Percentiles rank a stretch among this genome's conserved stretches.
phyloP scores from a whole-genome alignment of 2,888 invertebrate genomes.

The Pseudococcus jackbeardsleyi region DNA sequence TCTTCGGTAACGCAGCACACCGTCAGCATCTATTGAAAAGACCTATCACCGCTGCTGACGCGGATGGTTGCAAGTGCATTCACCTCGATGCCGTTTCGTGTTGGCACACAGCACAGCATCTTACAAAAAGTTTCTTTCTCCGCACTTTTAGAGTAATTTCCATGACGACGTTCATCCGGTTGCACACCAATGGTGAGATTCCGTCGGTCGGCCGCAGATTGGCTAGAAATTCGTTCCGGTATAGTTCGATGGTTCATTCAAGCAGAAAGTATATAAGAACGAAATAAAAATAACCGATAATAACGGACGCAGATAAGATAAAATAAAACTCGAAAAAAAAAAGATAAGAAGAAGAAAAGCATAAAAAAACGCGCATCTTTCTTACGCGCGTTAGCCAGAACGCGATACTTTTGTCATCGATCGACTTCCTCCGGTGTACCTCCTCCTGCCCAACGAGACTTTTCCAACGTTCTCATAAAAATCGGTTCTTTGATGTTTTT shows the following conservation, averaged over 20 bases:
- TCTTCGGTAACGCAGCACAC: neutral
- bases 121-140: constrained; percentile 62
- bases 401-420: constrained; percentile 52
- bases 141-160: constrained; percentile 55
- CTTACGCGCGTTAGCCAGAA: neutral
- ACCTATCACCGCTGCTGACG: neutral
- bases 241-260: constrained; percentile 63
- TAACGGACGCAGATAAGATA: constrained; percentile 43
- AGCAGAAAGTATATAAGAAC: constrained; percentile 58
- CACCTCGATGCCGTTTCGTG: neutral
- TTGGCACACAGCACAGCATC: constrained; percentile 49
- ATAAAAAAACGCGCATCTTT: constrained; percentile 38
- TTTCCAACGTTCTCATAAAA: constrained; percentile 51
- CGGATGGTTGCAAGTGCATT: no score
- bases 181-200: constrained; percentile 54
- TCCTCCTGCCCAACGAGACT: neutral
- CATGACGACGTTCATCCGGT: constrained; percentile 63
- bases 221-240: constrained; percentile 62
- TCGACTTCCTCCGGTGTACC: constrained; percentile 38
- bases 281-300: constrained; percentile 60
- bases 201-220: constrained; percentile 61
- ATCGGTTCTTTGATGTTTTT: constrained; percentile 56
- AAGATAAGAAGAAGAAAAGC: constrained; percentile 30
- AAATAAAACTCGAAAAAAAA: constrained; percentile 13
- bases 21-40: constrained; percentile 51